Percentiles rank a stretch among this genome's conserved stretches.
These are phyloP conservation scores for Myripristis murdjan DNA, from an alignment of 2,797 vertebrate genomes.

Conservation along the genomic window DNA sequence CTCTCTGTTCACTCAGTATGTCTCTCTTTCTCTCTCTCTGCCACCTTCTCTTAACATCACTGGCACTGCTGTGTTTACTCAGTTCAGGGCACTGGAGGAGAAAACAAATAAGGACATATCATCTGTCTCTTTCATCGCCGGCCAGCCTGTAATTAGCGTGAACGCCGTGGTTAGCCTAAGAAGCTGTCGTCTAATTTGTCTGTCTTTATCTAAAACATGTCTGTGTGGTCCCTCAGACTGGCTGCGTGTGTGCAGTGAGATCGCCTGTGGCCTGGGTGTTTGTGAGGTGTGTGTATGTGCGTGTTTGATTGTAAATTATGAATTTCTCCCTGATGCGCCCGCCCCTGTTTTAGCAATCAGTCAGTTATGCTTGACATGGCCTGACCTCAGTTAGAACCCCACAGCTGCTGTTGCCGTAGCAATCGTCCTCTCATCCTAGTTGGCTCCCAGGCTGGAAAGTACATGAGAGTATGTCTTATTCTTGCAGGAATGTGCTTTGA, in stretches of 20 bases:
- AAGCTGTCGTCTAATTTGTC: constrained; percentile 89
- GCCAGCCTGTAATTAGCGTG: constrained; percentile 85
- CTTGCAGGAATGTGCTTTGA: constrained; percentile 62
- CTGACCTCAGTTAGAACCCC: constrained; percentile 75
- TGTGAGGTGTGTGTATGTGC: constrained; percentile 75
- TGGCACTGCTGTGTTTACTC: constrained; percentile 71
- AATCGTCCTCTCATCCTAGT: constrained; percentile 51
- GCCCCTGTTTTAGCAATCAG: constrained; percentile 79
- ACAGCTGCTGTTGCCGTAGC: constrained; percentile 68
- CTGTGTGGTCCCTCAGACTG: constrained; percentile 83
- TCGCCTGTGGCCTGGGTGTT: constrained; percentile 75
- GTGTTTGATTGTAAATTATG: constrained; percentile 77
- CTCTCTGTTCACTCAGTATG: background rate
- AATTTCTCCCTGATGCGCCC: constrained; percentile 73
- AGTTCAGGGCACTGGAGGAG: constrained; percentile 62
- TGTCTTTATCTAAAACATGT: constrained; percentile 87
- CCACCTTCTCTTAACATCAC: constrained; percentile 60
- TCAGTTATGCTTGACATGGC: constrained; percentile 80
- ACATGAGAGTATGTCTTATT: constrained; percentile 59
- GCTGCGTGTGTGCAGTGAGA: constrained; percentile 68
- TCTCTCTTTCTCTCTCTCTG: constrained; percentile 37
- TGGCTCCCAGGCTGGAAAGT: constrained; percentile 68
- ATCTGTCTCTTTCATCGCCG: constrained; percentile 83
- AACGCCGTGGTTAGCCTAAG: constrained; percentile 83
- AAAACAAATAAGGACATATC: constrained; percentile 83